Percentiles rank a stretch among this genome's conserved stretches.
Conservation (phyloP, 2,113 vertebrate species). For the Anhinga rufa region DNA sequence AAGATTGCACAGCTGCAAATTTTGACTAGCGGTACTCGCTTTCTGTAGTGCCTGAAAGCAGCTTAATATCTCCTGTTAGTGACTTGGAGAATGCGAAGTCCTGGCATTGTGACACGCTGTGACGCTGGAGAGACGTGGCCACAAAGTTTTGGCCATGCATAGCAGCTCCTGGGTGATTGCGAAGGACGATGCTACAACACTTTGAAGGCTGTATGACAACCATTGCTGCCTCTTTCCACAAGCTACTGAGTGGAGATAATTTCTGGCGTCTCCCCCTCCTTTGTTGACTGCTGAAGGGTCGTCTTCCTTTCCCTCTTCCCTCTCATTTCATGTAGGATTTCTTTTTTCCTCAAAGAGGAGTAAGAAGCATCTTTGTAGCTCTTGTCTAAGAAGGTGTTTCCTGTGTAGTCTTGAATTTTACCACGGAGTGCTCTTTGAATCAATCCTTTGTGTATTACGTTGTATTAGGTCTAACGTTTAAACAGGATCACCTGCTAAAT, state of each 20-base stretch:
- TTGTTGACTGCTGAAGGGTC: not conserved
- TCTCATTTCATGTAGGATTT: not conserved
- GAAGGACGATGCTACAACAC: not conserved
- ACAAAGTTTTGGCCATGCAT: not conserved
- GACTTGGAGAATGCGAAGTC: not conserved
- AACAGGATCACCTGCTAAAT: not conserved
- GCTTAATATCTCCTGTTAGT: not conserved
- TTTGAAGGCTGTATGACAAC: not conserved
- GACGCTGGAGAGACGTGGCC: not conserved
- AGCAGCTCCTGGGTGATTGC: not conserved
- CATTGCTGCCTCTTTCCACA: not conserved
- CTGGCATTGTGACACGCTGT: not conserved
- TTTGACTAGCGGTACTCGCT: not conserved
- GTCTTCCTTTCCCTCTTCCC: not conserved
- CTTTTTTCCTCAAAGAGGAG: not conserved
- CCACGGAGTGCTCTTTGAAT: not conserved
- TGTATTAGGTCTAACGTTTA: not conserved
- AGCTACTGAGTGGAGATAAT: not conserved
- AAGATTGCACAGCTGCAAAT: not conserved
- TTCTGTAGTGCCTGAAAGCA: not conserved
- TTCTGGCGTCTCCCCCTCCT: not conserved
- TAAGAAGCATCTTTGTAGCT: not conserved
- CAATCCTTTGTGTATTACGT: not conserved
- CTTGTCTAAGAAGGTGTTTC: not conserved
- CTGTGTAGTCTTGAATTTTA: not conserved